These are phyloP conservation scores for Cremastinae sp. DNA, from an alignment of 2,888 invertebrate species.

Conservation along the genomic window DNA sequence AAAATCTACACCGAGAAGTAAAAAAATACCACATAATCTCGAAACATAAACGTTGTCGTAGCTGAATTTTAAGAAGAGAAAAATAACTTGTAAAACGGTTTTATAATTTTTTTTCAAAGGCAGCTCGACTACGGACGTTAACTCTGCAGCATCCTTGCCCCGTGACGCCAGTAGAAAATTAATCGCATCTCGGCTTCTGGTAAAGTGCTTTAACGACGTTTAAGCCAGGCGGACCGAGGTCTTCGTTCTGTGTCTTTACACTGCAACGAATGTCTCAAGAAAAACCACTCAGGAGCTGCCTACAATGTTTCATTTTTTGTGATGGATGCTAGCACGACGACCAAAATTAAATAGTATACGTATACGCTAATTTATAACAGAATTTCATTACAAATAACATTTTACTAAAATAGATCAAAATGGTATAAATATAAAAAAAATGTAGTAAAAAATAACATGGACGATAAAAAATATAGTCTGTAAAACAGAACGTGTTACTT, in stretches of 20 bases:
- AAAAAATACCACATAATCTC: too few species aligned
- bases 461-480: too few species aligned
- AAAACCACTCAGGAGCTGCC: constrained; percentile 46
- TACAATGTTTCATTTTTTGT: constrained; percentile 35
- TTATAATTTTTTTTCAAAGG: background rate
- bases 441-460: too few species aligned
- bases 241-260: constrained; percentile 21
- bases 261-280: constrained; percentile 28
- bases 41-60: too few species aligned
- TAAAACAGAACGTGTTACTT: too few species aligned
- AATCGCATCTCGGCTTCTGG: constrained; percentile 43
- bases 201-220: constrained; percentile 48
- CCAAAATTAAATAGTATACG: background rate
- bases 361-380: background rate
- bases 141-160: constrained; percentile 7
- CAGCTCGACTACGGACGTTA: background rate
- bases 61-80: too few species aligned
- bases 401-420: too few species aligned
- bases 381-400: background rate
- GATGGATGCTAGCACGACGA: constrained; percentile 30
- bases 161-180: constrained; percentile 40
- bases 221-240: constrained; percentile 31
- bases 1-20: too few species aligned
- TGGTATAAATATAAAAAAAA: too few species aligned
- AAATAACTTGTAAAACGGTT: background rate